Conservation (phyloP, 2,888 invertebrate genomes). For the Nemoura dubitans region DNA sequence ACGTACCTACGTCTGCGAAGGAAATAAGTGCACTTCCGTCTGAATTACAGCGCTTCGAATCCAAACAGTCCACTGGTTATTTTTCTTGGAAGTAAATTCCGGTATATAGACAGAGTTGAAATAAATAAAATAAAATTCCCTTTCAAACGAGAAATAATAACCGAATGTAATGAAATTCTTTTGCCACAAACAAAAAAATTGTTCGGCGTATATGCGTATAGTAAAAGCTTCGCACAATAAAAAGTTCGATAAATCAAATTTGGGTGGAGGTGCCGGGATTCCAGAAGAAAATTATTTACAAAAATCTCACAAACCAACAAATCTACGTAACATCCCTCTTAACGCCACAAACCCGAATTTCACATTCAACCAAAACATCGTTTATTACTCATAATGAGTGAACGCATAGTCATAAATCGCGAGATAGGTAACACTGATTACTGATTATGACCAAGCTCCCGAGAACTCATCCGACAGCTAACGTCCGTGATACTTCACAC, state of each 20-base stretch:
- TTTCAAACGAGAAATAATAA: too few relatives aligned
- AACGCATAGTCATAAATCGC: not conserved
- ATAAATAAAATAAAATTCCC: too few relatives aligned
- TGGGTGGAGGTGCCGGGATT: not conserved
- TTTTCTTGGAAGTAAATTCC: not conserved
- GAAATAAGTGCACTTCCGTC: not conserved
- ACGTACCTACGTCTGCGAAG: not conserved
- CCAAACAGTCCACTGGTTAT: not conserved
- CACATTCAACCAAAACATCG: not conserved
- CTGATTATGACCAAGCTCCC: not conserved
- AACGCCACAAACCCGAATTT: not conserved
- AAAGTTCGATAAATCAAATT: too few relatives aligned
- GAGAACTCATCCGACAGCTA: not conserved
- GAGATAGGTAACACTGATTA: constrained; percentile 5
- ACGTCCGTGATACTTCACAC: not conserved
- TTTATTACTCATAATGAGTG: constrained; percentile 12
- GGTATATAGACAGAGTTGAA: not conserved
- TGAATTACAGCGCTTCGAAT: not conserved
- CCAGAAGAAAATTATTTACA: not conserved
- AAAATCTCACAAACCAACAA: too few relatives aligned
- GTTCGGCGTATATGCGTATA: too few relatives aligned
- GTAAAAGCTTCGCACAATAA: too few relatives aligned
- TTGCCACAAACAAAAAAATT: too few relatives aligned
- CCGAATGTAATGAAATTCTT: too few relatives aligned
- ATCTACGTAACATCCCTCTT: too few relatives aligned